Evolutionary conservation across 2,797 vertebrate species (phyloP).

Genomic region (Synaphobranchus kaupii): DNA sequence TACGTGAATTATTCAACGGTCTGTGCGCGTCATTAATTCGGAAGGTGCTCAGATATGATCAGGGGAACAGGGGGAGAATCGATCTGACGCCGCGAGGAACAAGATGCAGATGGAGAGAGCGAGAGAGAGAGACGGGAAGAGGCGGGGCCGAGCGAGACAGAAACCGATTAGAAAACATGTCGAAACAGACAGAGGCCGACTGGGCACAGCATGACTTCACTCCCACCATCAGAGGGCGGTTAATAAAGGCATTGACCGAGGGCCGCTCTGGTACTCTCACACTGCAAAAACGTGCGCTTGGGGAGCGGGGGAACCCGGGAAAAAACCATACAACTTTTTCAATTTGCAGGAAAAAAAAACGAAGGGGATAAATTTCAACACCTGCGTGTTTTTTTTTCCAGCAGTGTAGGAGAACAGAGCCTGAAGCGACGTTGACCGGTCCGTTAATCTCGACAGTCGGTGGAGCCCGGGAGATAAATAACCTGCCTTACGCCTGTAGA

Average conservation of each 20-base stretch:
- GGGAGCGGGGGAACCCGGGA: too few relatives aligned
- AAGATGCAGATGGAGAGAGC: constrained; percentile 34
- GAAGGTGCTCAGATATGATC: constrained; percentile 73
- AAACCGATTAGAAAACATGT: constrained; percentile 60
- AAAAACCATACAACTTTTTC: too few relatives aligned
- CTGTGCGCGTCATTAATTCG: constrained; percentile 77
- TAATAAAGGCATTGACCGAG: constrained; percentile 59
- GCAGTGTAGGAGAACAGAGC: neutral
- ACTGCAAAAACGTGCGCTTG: neutral
- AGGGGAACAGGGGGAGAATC: constrained; percentile 48
- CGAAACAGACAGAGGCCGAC: constrained; percentile 62
- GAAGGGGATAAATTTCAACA: neutral
- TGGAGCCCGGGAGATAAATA: neutral
- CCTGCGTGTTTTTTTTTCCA: too few relatives aligned
- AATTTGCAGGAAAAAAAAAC: neutral
- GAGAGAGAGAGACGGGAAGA: neutral
- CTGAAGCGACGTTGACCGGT: too few relatives aligned
- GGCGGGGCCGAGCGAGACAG: constrained; percentile 4
- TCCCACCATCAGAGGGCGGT: constrained; percentile 31
- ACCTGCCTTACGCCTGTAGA: neutral
- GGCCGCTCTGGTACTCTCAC: neutral
- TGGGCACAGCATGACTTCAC: constrained; percentile 46
- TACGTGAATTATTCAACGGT: constrained; percentile 76
- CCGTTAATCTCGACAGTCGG: neutral
- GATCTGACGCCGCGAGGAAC: constrained; percentile 53